Base-by-base conservation (phyloP, 1,140 invertebrate genomes). In the Drosophila suzukii region DNA sequence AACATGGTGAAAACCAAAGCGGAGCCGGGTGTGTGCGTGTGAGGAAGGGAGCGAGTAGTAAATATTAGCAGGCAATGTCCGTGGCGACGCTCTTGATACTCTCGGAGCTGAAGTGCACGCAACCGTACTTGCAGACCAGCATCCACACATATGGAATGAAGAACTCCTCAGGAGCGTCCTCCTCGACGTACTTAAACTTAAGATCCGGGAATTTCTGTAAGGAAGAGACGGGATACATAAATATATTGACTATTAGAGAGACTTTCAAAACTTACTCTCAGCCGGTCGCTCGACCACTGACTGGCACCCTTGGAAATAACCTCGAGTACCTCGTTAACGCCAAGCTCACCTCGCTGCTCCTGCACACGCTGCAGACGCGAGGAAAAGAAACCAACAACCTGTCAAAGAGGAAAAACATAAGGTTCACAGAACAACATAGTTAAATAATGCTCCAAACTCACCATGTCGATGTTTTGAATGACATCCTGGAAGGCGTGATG, bases 91-190 rank as follows among this genome's bases (percentile, higher is more conserved):
- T 85, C 91, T 94, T 94, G 41, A 94, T 94, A 74, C 93, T 93
- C 68, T 94, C 93, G 1, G 94, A 94, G 77, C 92, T 96, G 95
- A 97, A 98, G 93, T 97, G 96, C 17, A 98, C 93, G 43, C 96
- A 94, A 1, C 96, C 97, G 77, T 95, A 95, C 78, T 95, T 94
- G 79, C 95, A 96, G 27, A 98, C 96, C 50, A 99, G 94, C 11
- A 97, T 96, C 99, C 99, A 99, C 39, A 99, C 96, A 92, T 99
- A 99, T 8, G 99, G 99, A 84, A 99, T 98, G 93, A 99, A 99
- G 93, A 99, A 99, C 90, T 99, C 98, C 92, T 99, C 98, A 0
- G 98, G 99, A 66, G 97, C 96, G 68, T 99, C 98, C 93, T 99
- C 99, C 93, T 99, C 99, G 0, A 99, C 98, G 91, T 99, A 99